Evolutionary conservation across 2,888 invertebrate species (phyloP), one percentile per base, ranked within the genome.

Genomic region (Masnerella sp.): DNA sequence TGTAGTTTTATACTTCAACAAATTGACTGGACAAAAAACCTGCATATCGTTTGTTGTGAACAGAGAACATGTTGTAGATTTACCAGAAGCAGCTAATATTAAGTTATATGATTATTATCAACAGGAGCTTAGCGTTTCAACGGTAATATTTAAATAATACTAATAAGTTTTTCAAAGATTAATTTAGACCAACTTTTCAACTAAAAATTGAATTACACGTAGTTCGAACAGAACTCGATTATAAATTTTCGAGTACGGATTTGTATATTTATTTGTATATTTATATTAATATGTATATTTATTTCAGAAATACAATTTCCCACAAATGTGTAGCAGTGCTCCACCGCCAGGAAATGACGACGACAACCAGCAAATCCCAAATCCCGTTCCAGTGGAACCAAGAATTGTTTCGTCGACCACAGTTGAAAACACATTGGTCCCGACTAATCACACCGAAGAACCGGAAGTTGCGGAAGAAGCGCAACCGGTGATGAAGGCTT

Each of bases 91-190:
- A 0, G 91, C 91, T 0, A 88, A 89, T 70, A 89, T 90, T 1
- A 89, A 89, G 64, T 82, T 93, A 0, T 89, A 90, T 47, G 93
- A 93, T 85, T 93, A 93, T 79, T 93, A 93, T 79, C 89, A 89
- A 42, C 91, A 92, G 0, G 89, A 89, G 54, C 82, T 89, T 17
- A 89, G 88, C 15, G 88, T 90, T 51, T 89, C 89, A 0, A 89
- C 89, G 86, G 92, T 92, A 84, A 81, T 78, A 9, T 47, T 9
- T 15, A 9, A 25, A 12, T 25, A 28, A 30, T 42, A n/a, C 17
- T 25, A 7, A 49, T 34, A n/a, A n/a, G n/a, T n/a, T n/a, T n/a
- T n/a, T n/a, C n/a, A n/a, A n/a, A n/a, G n/a, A n/a, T n/a, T n/a
- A n/a, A n/a, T n/a, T n/a, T n/a, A n/a, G n/a, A n/a, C n/a, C n/a